A percentile compares a stretch with the other conserved stretches of the same genome.
Conservation (phyloP, 1,140 invertebrate species). For the Aricia agestis region DNA sequence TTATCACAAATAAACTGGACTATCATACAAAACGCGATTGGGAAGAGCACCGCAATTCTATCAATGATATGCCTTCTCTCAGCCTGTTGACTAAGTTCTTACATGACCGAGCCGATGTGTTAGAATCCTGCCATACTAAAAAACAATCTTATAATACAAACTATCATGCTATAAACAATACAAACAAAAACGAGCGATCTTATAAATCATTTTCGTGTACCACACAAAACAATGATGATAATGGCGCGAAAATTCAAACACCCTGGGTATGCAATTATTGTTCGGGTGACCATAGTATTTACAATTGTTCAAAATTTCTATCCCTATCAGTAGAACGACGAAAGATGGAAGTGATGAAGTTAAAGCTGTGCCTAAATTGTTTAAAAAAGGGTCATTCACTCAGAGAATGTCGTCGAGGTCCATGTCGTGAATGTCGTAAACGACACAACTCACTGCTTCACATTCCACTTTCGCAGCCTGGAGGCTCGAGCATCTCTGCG, state of each 20-base stretch:
- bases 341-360: no score
- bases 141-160: not conserved
- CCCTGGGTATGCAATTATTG: not conserved
- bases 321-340: not conserved
- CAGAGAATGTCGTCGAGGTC: not conserved
- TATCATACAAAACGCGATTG: slow-evolving; percentile 24
- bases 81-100: slow-evolving; percentile 30
- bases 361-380: no score
- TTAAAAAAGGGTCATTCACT: no score
- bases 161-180: not conserved
- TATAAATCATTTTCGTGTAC: no score
- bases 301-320: slow-evolving; percentile 17
- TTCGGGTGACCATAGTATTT: slow-evolving; percentile 18
- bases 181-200: no score
- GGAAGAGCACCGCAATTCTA: slow-evolving; percentile 27
- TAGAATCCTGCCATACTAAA: slow-evolving; percentile 27
- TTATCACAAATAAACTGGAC: slow-evolving; percentile 21
- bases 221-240: slow-evolving; percentile 2
- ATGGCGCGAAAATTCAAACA: not conserved
- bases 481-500: not conserved
- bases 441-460: slow-evolving; percentile 12
- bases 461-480: not conserved
- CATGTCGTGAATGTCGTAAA: slow-evolving; percentile 16
- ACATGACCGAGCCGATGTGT: slow-evolving; percentile 31
- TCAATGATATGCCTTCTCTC: slow-evolving; percentile 23